Percentiles rank a stretch among this genome's conserved stretches.
Evolutionary conservation across 2,113 vertebrate genomes (phyloP).

Genomic region (Aptenodytes forsteri): DNA sequence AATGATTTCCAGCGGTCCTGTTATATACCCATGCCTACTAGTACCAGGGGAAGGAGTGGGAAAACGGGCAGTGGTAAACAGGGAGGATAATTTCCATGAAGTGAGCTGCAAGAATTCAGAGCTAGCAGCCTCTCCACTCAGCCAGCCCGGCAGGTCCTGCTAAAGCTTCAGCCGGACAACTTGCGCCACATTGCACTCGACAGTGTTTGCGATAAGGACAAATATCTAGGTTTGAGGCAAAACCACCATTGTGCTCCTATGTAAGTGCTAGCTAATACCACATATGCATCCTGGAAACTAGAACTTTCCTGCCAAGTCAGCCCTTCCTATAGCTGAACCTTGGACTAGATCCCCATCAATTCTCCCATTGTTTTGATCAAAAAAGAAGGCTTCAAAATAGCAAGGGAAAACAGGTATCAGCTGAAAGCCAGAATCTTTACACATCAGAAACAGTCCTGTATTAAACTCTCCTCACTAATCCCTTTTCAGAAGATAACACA

Average conservation of each 20-base stretch:
- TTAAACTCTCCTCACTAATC: neutral
- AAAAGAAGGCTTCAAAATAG: neutral
- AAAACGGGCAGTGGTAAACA: neutral
- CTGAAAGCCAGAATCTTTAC: neutral
- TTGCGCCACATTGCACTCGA: fast-evolving
- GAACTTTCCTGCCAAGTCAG: neutral
- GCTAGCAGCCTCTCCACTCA: neutral
- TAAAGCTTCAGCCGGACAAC: neutral
- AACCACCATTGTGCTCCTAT: neutral
- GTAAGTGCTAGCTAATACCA: neutral
- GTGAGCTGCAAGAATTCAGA: neutral
- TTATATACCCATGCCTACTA: neutral
- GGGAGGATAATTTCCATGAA: neutral
- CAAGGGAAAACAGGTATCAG: neutral
- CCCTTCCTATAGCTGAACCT: neutral
- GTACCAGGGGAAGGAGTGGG: neutral
- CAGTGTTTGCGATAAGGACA: neutral
- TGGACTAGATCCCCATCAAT: neutral
- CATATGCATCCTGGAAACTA: neutral
- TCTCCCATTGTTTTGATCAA: neutral
- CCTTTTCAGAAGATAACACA: neutral
- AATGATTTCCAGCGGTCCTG: neutral
- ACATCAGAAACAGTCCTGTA: neutral
- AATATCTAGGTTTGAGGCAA: neutral
- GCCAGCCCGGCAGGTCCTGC: neutral